phyloP scores from a whole-genome alignment of 2,888 invertebrate species.

The Vandiemenella viatica region DNA sequence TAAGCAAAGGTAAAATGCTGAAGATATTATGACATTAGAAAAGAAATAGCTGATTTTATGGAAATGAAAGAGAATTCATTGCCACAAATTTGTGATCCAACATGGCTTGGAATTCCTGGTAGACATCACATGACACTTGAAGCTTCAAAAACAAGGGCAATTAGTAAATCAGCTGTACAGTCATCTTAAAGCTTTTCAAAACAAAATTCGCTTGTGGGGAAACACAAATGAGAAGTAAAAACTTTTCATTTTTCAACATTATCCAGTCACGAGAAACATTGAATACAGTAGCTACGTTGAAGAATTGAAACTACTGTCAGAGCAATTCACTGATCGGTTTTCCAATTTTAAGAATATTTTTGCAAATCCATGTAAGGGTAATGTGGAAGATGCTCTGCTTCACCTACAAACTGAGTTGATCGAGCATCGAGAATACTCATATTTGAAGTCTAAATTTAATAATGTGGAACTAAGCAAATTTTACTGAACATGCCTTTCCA shows the following conservation, averaged over 20 bases:
- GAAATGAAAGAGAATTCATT: not conserved
- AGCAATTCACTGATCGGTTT: not conserved
- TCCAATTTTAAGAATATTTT: not conserved
- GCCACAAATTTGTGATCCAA: not conserved
- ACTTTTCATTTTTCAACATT: no score
- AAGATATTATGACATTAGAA: not conserved
- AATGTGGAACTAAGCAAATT: conserved; percentile 1
- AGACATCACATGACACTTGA: not conserved
- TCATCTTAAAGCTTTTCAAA: not conserved
- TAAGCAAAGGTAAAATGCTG: conserved; percentile 1
- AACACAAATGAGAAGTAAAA: no score
- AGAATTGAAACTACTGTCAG: not conserved
- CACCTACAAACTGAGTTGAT: no score
- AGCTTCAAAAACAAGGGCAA: not conserved
- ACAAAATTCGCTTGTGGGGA: no score
- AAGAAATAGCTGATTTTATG: not conserved
- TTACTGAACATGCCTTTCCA: not conserved
- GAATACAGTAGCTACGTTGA: not conserved
- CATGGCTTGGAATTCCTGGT: not conserved
- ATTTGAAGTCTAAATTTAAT: conserved; percentile 1
- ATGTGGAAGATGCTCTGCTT: no score
- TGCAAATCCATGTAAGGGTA: no score
- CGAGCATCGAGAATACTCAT: not conserved
- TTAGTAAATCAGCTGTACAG: not conserved
- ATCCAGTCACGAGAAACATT: not conserved